Percentiles rank a stretch among this genome's conserved stretches.
Evolutionary conservation across 2,888 invertebrate species (phyloP).

Genomic region (Andrena trimmerana): DNA sequence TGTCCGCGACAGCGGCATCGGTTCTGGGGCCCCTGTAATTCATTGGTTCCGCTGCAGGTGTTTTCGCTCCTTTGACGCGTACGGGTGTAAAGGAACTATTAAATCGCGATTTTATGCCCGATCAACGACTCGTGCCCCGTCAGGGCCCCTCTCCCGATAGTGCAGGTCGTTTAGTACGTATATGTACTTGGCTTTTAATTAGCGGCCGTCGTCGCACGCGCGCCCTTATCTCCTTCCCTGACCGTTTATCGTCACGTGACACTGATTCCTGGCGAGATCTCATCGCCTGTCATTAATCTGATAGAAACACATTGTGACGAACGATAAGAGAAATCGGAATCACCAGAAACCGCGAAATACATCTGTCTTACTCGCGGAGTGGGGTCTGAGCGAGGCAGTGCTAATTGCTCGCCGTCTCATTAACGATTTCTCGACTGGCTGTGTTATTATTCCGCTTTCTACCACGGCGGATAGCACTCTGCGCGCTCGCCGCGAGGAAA

Average conservation of each 20-base stretch:
- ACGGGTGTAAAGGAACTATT: conserved; percentile 77
- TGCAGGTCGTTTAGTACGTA: not conserved
- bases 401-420: conserved; percentile 27
- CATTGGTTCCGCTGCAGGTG: conserved; percentile 82
- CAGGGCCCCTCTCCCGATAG: conserved; percentile 1
- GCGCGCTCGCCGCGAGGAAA: too few relatives aligned
- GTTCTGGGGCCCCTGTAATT: conserved; percentile 60
- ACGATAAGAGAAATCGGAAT: not conserved
- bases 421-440: conserved; percentile 25
- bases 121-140: conserved; percentile 70
- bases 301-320: not conserved
- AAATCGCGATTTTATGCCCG: conserved; percentile 83
- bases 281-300: not conserved
- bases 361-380: not conserved
- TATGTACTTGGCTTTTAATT: conserved; percentile 12
- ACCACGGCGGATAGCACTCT: conserved; percentile 18
- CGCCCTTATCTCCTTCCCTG: conserved; percentile 58
- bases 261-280: not conserved
- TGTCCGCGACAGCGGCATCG: conserved; percentile 39
- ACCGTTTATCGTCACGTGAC: conserved; percentile 2
- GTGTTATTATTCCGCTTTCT: conserved; percentile 35
- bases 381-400: not conserved
- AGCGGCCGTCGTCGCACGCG: conserved; percentile 51
- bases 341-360: not conserved
- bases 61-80: conserved; percentile 60